Evolutionary conservation across 2,113 vertebrate species (phyloP).

Genomic region (Motacilla alba): DNA sequence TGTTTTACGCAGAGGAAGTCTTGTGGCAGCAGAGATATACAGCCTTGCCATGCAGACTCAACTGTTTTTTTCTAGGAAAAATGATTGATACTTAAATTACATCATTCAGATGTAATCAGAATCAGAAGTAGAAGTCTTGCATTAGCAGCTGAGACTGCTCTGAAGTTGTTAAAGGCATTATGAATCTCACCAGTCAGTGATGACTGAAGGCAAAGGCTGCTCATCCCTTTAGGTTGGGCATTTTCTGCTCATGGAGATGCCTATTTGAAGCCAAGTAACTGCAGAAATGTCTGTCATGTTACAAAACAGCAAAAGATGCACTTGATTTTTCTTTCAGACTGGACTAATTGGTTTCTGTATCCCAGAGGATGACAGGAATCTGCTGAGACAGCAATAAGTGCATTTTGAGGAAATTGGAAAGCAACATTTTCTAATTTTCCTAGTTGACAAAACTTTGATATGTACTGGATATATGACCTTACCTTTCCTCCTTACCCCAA

Average conservation of each 20-base stretch:
- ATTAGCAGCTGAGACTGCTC: background rate
- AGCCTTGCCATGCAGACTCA: background rate
- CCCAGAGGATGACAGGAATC: background rate
- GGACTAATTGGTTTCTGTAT: background rate
- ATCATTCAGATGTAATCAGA: background rate
- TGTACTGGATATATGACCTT: background rate
- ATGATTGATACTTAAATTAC: background rate
- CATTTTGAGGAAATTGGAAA: background rate
- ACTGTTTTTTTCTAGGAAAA: background rate
- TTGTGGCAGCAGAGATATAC: background rate
- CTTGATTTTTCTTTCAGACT: background rate
- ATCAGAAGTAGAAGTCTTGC: background rate
- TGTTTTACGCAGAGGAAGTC: background rate
- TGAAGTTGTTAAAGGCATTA: background rate
- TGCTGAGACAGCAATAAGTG: background rate
- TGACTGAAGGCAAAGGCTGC: background rate
- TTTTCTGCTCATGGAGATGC: background rate
- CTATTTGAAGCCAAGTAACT: background rate
- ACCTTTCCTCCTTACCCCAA: background rate
- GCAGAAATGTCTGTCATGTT: background rate
- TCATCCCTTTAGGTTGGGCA: rapidly evolving
- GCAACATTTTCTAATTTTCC: background rate
- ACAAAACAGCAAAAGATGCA: background rate
- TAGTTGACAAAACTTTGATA: background rate
- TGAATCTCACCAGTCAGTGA: background rate